phyloP scores from a whole-genome alignment of 2,888 invertebrate genomes.

The Branchipolynoe longqiensis region DNA sequence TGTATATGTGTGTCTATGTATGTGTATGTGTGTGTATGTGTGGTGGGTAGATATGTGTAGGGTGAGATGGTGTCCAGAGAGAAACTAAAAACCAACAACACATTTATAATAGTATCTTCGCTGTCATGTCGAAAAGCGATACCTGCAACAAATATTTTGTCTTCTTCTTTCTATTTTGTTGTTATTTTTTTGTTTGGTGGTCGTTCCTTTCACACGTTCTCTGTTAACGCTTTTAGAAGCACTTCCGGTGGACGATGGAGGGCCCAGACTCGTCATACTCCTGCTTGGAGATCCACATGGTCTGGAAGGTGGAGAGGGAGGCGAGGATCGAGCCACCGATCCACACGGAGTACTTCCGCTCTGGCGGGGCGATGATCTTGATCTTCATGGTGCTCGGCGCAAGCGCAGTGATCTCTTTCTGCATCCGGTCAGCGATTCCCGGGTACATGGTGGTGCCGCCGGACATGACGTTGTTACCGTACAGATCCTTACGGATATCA shows the following conservation, averaged over 20 bases:
- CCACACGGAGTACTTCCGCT: constrained; percentile 97
- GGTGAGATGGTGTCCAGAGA: too few relatives aligned
- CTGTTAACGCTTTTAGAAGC: too few relatives aligned
- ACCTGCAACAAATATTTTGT: too few relatives aligned
- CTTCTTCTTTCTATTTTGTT: too few relatives aligned
- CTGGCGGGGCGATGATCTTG: constrained; percentile 80
- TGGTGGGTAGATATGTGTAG: too few relatives aligned
- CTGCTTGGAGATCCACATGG: constrained; percentile 98
- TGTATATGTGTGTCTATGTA: too few relatives aligned
- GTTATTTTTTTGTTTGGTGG: too few relatives aligned
- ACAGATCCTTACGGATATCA: constrained; percentile 80
- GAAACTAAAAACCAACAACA: too few relatives aligned
- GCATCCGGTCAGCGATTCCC: constrained; percentile 98
- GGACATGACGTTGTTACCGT: constrained; percentile 87
- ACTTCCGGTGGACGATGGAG: constrained; percentile 97
- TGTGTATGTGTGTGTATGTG: too few relatives aligned
- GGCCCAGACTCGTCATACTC: constrained; percentile 98
- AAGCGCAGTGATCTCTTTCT: constrained; percentile 96
- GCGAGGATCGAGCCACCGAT: constrained; percentile 98
- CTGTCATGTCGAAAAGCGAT: too few relatives aligned
- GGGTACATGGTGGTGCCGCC: constrained; percentile 98
- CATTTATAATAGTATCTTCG: too few relatives aligned
- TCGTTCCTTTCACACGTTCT: too few relatives aligned
- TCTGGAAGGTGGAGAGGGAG: constrained; percentile 93
- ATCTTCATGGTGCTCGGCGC: constrained; percentile 86